A percentile compares a stretch with the other conserved stretches of the same genome.
Evolutionary conservation across 2,113 vertebrate genomes (phyloP).

Genomic region (Oreocharis arfaki): DNA sequence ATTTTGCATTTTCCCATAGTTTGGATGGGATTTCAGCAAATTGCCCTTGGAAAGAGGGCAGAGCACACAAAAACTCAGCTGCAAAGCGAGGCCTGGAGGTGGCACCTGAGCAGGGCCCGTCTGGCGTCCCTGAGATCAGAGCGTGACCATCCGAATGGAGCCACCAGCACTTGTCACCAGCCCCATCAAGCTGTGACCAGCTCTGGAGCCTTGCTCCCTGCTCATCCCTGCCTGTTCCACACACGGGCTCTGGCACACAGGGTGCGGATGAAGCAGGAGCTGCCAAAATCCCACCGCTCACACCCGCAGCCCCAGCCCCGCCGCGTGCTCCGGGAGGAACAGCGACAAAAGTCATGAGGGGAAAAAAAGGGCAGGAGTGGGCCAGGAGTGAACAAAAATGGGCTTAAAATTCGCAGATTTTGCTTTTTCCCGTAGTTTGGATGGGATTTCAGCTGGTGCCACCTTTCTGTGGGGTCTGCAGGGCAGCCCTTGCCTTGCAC

Average conservation of each 20-base stretch:
- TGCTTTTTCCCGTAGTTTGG: not conserved
- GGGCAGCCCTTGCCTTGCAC: not conserved
- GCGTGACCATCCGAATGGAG: not conserved
- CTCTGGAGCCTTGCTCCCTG: not conserved
- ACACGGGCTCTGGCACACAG: fast-evolving
- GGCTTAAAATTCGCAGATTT: not conserved
- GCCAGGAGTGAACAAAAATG: not conserved
- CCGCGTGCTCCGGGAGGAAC: fast-evolving
- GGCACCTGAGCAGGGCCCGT: not conserved
- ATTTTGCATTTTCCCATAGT: not conserved
- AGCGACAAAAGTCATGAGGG: not conserved
- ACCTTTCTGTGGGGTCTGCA: not conserved
- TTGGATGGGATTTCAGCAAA: not conserved
- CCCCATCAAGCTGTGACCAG: not conserved
- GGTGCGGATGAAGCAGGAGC: not conserved
- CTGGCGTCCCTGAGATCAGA: not conserved
- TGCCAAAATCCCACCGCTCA: fast-evolving
- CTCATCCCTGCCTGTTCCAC: not conserved
- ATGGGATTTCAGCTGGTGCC: not conserved
- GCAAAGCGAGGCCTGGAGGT: not conserved
- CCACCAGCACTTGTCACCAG: not conserved
- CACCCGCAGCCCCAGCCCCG: not conserved
- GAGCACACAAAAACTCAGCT: not conserved
- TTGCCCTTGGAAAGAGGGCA: not conserved
- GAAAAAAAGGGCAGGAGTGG: not conserved